Evolutionary conservation across 2,113 vertebrate genomes (phyloP), one percentile per base, ranked within the genome.

Genomic region (Lucifuga dentata): DNA sequence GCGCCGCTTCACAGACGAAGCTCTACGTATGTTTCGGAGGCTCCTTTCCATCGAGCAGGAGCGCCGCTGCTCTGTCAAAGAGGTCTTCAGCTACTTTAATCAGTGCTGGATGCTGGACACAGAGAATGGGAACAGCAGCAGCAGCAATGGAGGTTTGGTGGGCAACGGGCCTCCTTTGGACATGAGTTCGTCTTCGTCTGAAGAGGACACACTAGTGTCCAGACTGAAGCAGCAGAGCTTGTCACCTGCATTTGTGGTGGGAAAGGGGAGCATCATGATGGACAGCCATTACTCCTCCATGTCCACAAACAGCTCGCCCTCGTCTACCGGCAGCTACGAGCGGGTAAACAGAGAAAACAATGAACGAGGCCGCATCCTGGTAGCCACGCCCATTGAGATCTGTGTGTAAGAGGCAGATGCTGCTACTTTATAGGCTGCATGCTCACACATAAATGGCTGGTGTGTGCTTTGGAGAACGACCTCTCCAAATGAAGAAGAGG

Each of bases 351-450:
- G 92, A 23, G 92, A 92, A 43, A 89, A 65, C 86, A 91, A 86
- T 16, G 90, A 88, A 0, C 46, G 83, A 2, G 90, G 88, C 1
- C 87, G 89, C 21, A 90, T 93, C 57, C 74, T 93, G 23, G 90
- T 92, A 53, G 83, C 93, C 11, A 92, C 92, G 0, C 86, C 93
- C 23, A 93, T 94, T 15, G 93, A 94, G 79, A 94, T 94, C 67
- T 94, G 93, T 3, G 93, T 94, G 76, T 94, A 91, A 29, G 60
- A 65, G 15, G 61, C 12, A 0, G 41, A 7, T 2, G 4, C 15
- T 0, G 13, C 17, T 8, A 15, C 32, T 26, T 35, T 9, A 15
- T 8, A 9, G 38, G 43, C 29, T 6, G 21, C 40, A 44, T 6
- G 32, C n/a, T 39, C 58, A n/a, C 21, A 73, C 57, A 5, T 7